Conservation (phyloP, 1,140 invertebrate species). For the Drosophila nebulosa region DNA sequence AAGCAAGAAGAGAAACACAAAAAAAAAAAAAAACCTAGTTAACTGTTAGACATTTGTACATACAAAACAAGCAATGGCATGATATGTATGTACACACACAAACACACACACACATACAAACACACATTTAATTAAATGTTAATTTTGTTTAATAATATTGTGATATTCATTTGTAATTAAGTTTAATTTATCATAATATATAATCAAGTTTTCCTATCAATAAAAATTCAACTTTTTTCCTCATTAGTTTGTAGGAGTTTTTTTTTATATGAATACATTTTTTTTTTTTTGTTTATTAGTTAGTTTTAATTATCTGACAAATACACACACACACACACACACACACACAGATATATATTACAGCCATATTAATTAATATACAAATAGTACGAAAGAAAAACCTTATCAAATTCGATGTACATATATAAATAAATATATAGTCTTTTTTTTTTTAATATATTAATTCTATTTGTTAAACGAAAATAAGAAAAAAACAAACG, state of each 20-base stretch:
- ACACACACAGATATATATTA: conserved; percentile 22
- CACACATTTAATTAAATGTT: conserved; percentile 45
- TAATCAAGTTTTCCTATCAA: conserved; percentile 30
- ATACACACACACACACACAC: conserved; percentile 13
- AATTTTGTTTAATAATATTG: conserved; percentile 69
- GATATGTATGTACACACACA: neutral
- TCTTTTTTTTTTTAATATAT: neutral
- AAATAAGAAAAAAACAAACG: conserved; percentile 15
- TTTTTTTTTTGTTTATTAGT: conserved; percentile 42
- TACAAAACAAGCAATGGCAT: conserved; percentile 11
- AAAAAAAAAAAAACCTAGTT: conserved; percentile 68
- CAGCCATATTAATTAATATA: conserved; percentile 72
- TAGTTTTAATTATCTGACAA: conserved; percentile 28
- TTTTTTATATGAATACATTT: neutral
- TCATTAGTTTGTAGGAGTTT: conserved; percentile 55
- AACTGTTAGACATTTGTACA: conserved; percentile 45
- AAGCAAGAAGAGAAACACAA: conserved; percentile 63
- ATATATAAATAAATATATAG: conserved; percentile 9
- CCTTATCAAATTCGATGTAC: conserved; percentile 19
- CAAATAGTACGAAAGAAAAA: conserved; percentile 15
- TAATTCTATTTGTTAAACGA: neutral
- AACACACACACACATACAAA: conserved; percentile 8
- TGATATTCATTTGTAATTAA: conserved; percentile 72
- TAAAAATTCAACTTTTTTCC: conserved; percentile 51
- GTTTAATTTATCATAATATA: conserved; percentile 60